Conservation (phyloP, 1,140 invertebrate species). For the Euwallacea similis region DNA sequence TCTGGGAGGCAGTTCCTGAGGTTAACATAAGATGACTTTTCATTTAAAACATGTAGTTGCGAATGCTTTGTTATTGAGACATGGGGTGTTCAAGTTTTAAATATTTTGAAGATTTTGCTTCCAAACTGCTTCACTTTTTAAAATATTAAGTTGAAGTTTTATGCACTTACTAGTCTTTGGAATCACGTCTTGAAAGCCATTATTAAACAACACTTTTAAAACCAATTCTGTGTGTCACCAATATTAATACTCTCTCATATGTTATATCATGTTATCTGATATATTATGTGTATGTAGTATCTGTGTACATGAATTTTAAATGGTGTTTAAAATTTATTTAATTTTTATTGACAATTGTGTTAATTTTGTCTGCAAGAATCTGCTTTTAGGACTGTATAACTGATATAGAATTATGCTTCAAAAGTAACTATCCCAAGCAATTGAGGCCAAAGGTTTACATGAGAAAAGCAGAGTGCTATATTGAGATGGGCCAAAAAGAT, state of each 20-base stretch:
- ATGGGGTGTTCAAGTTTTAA: no score
- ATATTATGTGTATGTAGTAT: background rate
- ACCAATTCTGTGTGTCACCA: no score
- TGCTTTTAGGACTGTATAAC: conserved; percentile 46
- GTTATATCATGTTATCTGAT: background rate
- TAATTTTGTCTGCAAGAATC: background rate
- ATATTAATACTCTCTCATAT: no score
- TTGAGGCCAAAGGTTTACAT: conserved; percentile 46
- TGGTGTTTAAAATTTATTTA: no score
- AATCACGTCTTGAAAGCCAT: no score
- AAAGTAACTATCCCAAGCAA: conserved; percentile 43
- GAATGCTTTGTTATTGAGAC: no score
- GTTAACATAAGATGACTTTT: no score
- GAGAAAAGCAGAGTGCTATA: conserved; percentile 46
- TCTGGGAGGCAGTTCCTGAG: no score
- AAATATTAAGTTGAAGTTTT: background rate
- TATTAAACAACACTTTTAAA: no score
- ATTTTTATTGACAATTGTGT: no score
- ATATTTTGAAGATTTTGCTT: background rate
- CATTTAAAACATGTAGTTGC: no score
- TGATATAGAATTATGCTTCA: conserved; percentile 47
- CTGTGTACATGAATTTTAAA: no score
- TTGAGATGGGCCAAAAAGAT: conserved; percentile 40
- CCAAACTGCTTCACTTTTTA: background rate
- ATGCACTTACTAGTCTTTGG: background rate